Conservation (phyloP, 2,797 vertebrate species). For the Ptychadena robeensis region DNA sequence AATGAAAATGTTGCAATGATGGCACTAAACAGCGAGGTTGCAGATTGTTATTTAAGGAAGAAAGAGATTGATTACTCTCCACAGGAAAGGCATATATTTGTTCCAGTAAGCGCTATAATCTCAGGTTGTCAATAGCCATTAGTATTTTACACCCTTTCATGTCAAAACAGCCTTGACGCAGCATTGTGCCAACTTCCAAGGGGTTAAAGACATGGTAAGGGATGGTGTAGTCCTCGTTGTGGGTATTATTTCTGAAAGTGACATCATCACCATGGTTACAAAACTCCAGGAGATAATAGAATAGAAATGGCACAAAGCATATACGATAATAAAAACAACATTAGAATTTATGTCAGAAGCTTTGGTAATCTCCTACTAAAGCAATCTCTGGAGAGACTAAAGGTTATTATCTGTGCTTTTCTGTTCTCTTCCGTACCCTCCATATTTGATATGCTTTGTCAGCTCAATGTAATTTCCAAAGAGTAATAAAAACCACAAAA, state of each 20-base stretch:
- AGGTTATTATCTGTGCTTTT: constrained; percentile 50
- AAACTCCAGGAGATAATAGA: constrained; percentile 35
- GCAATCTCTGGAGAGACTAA: constrained; percentile 37
- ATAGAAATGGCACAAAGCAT: constrained; percentile 21
- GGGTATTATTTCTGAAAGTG: constrained; percentile 14
- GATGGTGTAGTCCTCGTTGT: background rate
- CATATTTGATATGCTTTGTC: constrained; percentile 9
- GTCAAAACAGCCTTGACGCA: background rate
- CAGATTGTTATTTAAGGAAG: background rate
- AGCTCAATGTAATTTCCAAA: constrained; percentile 54
- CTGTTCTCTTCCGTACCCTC: constrained; percentile 5
- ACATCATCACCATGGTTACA: constrained; percentile 45
- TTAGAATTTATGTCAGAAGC: constrained; percentile 32
- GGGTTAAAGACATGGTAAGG: background rate
- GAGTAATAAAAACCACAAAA: constrained; percentile 47
- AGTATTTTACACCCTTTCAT: background rate
- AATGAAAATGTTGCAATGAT: background rate
- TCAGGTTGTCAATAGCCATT: background rate
- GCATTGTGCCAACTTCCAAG: background rate
- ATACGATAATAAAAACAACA: constrained; percentile 24
- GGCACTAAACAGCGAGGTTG: background rate
- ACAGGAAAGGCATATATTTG: too few species aligned
- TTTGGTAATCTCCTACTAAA: constrained; percentile 45
- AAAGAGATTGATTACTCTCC: background rate
- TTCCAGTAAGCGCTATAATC: background rate